Evolutionary conservation across 2,888 invertebrate species (phyloP).

Genomic region (Sisyra terminalis): DNA sequence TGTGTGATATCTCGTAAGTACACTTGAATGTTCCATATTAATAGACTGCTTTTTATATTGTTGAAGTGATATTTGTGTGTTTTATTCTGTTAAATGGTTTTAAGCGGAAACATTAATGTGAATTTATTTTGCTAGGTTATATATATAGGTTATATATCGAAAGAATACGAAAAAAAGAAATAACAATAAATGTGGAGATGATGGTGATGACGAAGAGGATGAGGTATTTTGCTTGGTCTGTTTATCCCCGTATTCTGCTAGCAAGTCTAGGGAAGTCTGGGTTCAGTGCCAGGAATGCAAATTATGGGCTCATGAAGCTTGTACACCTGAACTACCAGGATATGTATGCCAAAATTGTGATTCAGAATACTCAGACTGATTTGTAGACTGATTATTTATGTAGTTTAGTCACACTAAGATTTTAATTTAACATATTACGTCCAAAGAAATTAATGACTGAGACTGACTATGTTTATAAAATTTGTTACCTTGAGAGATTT

Average conservation of each 20-base stretch:
- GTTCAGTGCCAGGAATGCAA: slow-evolving; percentile 9
- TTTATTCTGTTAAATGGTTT: not conserved
- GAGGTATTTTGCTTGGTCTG: slow-evolving; percentile 10
- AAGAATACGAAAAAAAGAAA: slow-evolving; percentile 9
- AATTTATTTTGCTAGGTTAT: not conserved
- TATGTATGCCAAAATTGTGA: not conserved
- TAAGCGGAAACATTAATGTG: not conserved
- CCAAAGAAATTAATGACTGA: not conserved
- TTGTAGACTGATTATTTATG: not conserved
- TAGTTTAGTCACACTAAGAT: not conserved
- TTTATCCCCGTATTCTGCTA: slow-evolving; percentile 5
- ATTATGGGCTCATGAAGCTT: slow-evolving; percentile 12
- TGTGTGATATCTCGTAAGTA: slow-evolving; percentile 2
- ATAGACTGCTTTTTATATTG: not conserved
- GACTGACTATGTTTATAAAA: not conserved
- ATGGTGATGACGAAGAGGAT: slow-evolving; percentile 9
- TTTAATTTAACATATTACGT: not conserved
- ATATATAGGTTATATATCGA: slow-evolving; percentile 9
- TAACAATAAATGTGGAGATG: too few species aligned
- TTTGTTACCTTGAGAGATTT: too few species aligned
- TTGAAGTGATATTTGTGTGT: not conserved
- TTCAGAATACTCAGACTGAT: too few species aligned
- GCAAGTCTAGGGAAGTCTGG: slow-evolving; percentile 4
- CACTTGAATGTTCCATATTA: not conserved
- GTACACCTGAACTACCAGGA: not conserved